Evolutionary conservation across 2,888 invertebrate genomes (phyloP).

Genomic region (Aethes cnicana): DNA sequence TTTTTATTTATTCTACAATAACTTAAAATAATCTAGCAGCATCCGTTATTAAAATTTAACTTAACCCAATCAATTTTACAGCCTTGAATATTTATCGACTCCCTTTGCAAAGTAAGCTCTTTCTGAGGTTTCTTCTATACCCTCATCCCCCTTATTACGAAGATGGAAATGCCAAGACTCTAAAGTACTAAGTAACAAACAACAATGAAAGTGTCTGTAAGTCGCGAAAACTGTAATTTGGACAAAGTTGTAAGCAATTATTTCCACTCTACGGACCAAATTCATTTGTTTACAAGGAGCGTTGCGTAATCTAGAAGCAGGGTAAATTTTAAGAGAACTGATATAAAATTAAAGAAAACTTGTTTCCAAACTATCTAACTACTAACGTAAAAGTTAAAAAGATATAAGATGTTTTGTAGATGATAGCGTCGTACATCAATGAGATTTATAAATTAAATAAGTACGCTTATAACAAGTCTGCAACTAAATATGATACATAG

Average conservation of each 20-base stretch:
- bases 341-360: background rate
- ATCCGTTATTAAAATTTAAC: no score
- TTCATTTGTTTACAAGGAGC: constrained; percentile 60
- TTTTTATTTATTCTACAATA: background rate
- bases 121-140: no score
- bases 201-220: constrained; percentile 26
- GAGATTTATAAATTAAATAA: no score
- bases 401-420: background rate
- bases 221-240: constrained; percentile 34
- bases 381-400: no score
- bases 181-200: constrained; percentile 38
- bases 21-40: constrained; percentile 2
- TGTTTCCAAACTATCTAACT: no score
- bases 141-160: no score
- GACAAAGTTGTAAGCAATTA: constrained; percentile 38
- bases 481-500: no score
- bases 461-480: no score
- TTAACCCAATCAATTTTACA: no score
- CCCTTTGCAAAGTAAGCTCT: no score
- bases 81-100: no score
- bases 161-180: constrained; percentile 40
- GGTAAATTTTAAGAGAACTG: constrained; percentile 41
- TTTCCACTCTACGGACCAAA: constrained; percentile 36
- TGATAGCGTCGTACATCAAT: background rate
- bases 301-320: constrained; percentile 48